Conservation (phyloP, 2,797 vertebrate genomes). For the Smutsia gigantea region DNA sequence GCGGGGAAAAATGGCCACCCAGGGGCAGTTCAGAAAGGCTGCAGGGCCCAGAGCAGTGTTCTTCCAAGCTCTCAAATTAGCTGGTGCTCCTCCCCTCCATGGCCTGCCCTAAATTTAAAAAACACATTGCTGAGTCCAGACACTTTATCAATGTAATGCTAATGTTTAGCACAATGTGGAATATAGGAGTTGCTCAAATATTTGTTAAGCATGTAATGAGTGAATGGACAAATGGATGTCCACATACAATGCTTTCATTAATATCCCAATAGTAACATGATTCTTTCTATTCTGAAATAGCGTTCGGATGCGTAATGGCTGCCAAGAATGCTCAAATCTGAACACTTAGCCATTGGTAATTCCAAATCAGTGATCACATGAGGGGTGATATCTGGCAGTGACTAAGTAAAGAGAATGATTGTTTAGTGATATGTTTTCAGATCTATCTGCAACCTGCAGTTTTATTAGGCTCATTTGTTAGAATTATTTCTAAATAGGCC, state of each 20-base stretch:
- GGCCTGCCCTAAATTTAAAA: too few relatives aligned
- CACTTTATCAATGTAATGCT: neutral
- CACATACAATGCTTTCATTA: neutral
- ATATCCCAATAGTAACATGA: neutral
- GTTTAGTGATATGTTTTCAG: neutral
- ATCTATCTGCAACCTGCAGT: neutral
- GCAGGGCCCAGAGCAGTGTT: too few relatives aligned
- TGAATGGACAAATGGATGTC: neutral
- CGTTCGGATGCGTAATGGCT: neutral
- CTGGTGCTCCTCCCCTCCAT: too few relatives aligned
- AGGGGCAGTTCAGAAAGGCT: too few relatives aligned
- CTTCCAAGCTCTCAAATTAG: too few relatives aligned
- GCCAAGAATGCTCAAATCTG: neutral
- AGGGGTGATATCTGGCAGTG: neutral
- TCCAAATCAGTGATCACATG: neutral
- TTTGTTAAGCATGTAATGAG: neutral
- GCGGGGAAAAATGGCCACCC: too few relatives aligned
- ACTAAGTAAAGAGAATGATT: neutral
- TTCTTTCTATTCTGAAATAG: neutral
- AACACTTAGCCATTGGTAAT: neutral
- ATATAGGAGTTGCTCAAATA: neutral
- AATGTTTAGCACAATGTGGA: neutral
- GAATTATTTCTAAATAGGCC: neutral
- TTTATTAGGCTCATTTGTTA: neutral
- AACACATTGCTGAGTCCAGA: neutral